These are phyloP conservation scores for Aphelocoma californica DNA, from an alignment of 2,797 vertebrate genomes.

Conservation along the genomic window DNA sequence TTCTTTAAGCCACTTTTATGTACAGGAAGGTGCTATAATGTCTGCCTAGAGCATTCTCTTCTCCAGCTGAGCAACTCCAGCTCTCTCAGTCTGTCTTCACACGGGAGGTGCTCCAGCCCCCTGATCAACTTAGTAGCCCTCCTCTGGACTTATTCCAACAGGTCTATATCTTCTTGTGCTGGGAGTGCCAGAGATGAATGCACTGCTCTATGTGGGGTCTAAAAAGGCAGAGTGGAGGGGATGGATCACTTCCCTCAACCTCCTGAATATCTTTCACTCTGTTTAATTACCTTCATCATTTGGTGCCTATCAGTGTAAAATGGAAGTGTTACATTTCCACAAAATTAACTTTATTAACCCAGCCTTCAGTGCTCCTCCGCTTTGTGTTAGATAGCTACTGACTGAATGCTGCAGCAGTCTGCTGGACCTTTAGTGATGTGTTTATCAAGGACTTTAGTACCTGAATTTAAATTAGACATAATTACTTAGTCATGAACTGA, in stretches of 20 bases:
- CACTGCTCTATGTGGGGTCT: too few relatives aligned
- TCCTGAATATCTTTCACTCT: neutral
- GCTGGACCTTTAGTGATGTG: neutral
- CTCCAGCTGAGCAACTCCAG: neutral
- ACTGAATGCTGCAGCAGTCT: neutral
- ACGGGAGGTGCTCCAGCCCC: neutral
- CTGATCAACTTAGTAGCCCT: neutral
- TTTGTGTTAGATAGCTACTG: neutral
- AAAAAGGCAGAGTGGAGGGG: neutral
- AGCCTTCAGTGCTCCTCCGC: neutral
- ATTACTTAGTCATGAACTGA: neutral
- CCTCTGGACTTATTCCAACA: too few relatives aligned
- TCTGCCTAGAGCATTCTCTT: neutral
- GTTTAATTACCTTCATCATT: neutral
- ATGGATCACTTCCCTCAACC: neutral
- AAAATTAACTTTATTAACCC: neutral
- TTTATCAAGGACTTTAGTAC: neutral
- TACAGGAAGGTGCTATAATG: neutral
- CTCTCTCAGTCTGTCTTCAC: neutral
- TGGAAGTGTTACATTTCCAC: neutral
- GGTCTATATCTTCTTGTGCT: neutral
- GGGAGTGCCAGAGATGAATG: too few relatives aligned
- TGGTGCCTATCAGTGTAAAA: neutral
- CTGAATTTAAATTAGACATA: neutral
- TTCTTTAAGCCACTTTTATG: neutral